Evolutionary conservation across 2,113 vertebrate genomes (phyloP).

Genomic region (Lophotis ruficrista): DNA sequence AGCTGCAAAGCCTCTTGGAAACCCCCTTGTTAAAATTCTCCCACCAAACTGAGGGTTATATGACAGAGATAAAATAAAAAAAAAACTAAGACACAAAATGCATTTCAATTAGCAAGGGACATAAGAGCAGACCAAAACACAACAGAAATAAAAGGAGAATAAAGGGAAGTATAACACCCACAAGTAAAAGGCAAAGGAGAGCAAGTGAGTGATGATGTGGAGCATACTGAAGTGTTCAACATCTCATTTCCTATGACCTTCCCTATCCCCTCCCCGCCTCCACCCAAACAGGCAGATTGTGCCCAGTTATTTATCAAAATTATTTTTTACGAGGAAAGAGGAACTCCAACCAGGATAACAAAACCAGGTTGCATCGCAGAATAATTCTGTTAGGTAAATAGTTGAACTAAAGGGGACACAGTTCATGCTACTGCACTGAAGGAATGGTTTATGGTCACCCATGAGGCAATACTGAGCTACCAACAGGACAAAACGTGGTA

Average conservation of each 20-base stretch:
- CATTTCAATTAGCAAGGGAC: constrained; percentile 3
- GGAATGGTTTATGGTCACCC: background rate
- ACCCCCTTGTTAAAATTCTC: constrained; percentile 45
- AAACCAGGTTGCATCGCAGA: background rate
- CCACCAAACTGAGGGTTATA: constrained; percentile 3
- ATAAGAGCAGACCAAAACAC: background rate
- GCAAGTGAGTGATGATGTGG: background rate
- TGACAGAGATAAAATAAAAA: constrained; percentile 38
- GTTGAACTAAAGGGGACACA: background rate
- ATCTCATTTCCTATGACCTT: background rate
- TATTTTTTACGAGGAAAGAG: background rate
- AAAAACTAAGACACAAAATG: background rate
- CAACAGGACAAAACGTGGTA: background rate
- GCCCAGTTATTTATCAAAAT: background rate
- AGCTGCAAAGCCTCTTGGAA: constrained; percentile 33
- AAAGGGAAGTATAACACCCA: background rate
- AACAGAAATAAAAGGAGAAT: background rate
- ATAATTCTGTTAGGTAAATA: background rate
- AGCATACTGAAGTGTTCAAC: background rate
- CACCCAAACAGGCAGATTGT: background rate
- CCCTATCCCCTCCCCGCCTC: accelerated
- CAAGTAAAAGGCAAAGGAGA: constrained; percentile 2
- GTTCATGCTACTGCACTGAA: background rate
- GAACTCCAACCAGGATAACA: background rate
- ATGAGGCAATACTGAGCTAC: background rate